Percentiles rank a stretch among this genome's conserved stretches.
Conservation (phyloP, 2,113 vertebrate genomes). For the Campylomormyrus tamandua region DNA sequence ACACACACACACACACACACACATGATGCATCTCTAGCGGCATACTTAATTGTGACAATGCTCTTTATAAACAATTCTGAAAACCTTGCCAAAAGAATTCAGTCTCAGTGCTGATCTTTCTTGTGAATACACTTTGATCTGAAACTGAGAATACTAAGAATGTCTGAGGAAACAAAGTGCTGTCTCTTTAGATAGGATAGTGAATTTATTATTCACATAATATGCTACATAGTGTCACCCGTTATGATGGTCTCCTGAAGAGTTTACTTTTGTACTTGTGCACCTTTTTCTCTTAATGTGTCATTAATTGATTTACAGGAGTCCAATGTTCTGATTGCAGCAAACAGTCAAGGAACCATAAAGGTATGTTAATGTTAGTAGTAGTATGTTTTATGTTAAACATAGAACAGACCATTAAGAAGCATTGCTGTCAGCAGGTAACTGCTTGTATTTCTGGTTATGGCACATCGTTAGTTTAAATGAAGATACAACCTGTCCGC, state of each 20-base stretch:
- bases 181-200: not conserved
- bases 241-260: not conserved
- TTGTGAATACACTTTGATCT: not conserved
- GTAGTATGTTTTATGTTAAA: not conserved
- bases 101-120: not conserved
- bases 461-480: not conserved
- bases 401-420: not conserved
- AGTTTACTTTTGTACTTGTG: not conserved
- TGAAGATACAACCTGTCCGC: too few relatives aligned
- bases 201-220: not conserved
- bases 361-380: conserved; percentile 64
- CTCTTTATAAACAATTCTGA: too few relatives aligned
- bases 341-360: conserved; percentile 99
- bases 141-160: not conserved
- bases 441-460: not conserved
- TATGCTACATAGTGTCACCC: not conserved
- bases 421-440: not conserved
- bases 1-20: too few relatives aligned
- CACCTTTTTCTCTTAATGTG: not conserved
- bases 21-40: too few relatives aligned
- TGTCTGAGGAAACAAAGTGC: not conserved
- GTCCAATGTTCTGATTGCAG: conserved; percentile 96
- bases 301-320: conserved; percentile 67
- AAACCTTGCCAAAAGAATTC: too few relatives aligned
- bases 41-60: too few relatives aligned